Base-by-base conservation (phyloP, 2,797 vertebrate genomes). In the Enoplosus armatus region DNA sequence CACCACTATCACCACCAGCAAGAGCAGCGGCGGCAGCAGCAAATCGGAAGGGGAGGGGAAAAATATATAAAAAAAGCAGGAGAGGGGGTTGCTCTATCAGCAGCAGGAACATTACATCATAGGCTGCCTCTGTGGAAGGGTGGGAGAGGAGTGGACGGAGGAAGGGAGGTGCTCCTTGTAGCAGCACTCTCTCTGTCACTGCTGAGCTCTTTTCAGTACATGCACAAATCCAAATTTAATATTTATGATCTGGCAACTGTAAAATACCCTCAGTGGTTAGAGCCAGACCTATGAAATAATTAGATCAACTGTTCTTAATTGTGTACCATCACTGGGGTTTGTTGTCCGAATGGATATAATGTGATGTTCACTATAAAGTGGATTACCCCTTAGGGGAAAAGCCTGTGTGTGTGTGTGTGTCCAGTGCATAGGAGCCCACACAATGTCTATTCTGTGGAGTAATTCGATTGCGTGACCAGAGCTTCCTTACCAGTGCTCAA, bases 91-190 rank as follows among this genome's bases (percentile, higher is more conserved):
- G 95, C 93, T 95, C 93, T 91, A 92, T 93, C 94, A 92, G 90
- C 92, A 91, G 93, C 93, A 94, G 85, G 83, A 94, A 83, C 95
- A 96, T 96, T 95, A 96, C 95, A 95, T 96, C 95, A 96, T 96
- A 92, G 94, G 87, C 91, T 93, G 90, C 89, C 89, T 88, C 92
- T 87, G 90, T 91, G 86, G 86, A 92, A 87, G 89, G 91, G 90
- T 90, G 90, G 91, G 90, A 87, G 91, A 90, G 91, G 91, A 92
- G 85, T 91, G 90, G 87, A 92, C 83, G 59, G 89, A 87, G 90
- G 80, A 92, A 90, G 90, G 91, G 91, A 91, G 93, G 91, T 87
- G 92, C 89, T 90, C 90, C 92, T 89, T 77, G 66, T 76, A 88
- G 88, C 92, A 83, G 90, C 90, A 91, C 88, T 85, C 86, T 90